Evolutionary conservation across 2,797 vertebrate species (phyloP).

Genomic region (Denticeps clupeoides): DNA sequence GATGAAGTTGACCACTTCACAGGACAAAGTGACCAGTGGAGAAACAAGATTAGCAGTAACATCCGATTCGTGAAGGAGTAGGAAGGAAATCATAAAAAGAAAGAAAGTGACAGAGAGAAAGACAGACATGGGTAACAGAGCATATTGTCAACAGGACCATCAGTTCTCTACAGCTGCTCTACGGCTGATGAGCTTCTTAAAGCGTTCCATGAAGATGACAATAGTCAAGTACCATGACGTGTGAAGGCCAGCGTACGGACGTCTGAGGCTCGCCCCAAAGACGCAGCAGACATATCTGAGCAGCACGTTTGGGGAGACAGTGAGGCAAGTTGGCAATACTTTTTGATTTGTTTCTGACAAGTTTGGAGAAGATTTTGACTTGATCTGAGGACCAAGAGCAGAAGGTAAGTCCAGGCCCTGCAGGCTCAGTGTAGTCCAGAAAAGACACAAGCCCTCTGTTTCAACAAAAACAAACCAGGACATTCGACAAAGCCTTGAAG

Average conservation of each 20-base stretch:
- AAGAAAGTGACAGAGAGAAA: constrained; percentile 20
- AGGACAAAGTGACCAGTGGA: constrained; percentile 67
- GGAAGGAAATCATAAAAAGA: constrained; percentile 47
- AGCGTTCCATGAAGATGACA: constrained; percentile 53
- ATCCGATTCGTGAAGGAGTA: constrained; percentile 50
- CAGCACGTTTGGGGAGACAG: constrained; percentile 46
- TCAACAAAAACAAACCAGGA: background rate
- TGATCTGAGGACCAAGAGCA: background rate
- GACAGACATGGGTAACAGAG: constrained; percentile 46
- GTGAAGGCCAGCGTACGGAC: constrained; percentile 51
- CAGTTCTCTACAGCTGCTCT: constrained; percentile 42
- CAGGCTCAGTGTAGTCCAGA: constrained; percentile 14
- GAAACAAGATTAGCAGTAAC: constrained; percentile 70
- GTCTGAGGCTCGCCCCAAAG: constrained; percentile 30
- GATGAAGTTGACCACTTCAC: constrained; percentile 64
- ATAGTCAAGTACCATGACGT: constrained; percentile 56
- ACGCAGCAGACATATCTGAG: constrained; percentile 47
- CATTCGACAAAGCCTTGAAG: background rate
- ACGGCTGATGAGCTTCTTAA: constrained; percentile 43
- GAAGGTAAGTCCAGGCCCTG: background rate
- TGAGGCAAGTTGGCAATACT: constrained; percentile 46
- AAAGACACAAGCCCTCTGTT: constrained; percentile 10
- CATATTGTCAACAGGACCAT: constrained; percentile 15
- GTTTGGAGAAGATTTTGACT: constrained; percentile 2
- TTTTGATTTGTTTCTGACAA: constrained; percentile 21